Evolutionary conservation across 1,140 invertebrate species (phyloP), one percentile per base, ranked within the genome.

Genomic region (Brachystomella parvula): DNA sequence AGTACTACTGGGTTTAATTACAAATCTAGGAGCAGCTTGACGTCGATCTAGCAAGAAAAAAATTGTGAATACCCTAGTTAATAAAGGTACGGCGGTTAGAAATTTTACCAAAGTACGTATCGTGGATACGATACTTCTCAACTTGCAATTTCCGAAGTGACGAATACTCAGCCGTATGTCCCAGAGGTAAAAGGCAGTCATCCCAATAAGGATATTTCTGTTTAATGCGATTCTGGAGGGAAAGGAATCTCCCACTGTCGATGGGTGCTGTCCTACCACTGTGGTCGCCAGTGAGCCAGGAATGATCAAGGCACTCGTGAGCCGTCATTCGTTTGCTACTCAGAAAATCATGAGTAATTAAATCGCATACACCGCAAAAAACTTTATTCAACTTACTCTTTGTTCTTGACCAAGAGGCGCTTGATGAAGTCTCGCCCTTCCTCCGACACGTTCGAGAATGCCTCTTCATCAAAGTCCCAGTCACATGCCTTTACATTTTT

Each of bases 391-490:
- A 85, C 86, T 82, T 80, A 92, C 88, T 96, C 92, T 80, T 96
- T 96, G 76, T 93, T 92, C 78, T 94, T 94, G 31, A 96, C 79
- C 1, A 99, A 83, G 64, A 99, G 81, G 76, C 89, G 86, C 63
- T 87, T 85, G 78, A 99, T 99, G 77, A 99, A 99, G 81, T 99
- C 97, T 82, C 95, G 97, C 70, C 89, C 97, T 78, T 97, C 92
- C 56, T 94, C 90, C 1, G 96, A 98, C 57, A 99, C 91, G 73
- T 88, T 86, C 3, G 86, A 81, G 80, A 97, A 96, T 24, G 95
- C 88, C 77, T 94, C 89, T 76, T 90, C 87, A 78, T 99, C 94
- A 80, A 99, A 98, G 82, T 96, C 92, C 95, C 95, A 99, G 78
- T 98, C 94, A 76, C 95, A 97, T 28, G 90, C 89, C 78, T 95